Evolutionary conservation across 2,797 vertebrate genomes (phyloP).

Genomic region (Sebastes alutus): DNA sequence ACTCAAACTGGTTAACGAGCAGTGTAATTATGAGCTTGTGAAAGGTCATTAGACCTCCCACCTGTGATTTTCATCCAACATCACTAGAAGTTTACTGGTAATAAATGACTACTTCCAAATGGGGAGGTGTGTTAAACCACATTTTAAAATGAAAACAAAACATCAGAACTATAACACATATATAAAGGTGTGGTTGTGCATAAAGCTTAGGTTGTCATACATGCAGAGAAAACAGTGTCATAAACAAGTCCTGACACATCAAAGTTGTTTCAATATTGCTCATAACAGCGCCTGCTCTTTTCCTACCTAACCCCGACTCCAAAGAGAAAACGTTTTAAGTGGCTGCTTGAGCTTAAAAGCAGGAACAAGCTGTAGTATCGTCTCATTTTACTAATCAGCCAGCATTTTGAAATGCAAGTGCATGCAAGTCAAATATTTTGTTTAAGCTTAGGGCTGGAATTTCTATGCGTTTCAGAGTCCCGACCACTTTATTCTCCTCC

Average conservation of each 20-base stretch:
- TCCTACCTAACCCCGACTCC: neutral
- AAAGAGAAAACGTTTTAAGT: slow-evolving; percentile 1
- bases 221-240: neutral
- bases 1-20: slow-evolving; percentile 17
- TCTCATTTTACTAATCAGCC: slow-evolving; percentile 63
- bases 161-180: neutral
- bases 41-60: slow-evolving; percentile 12
- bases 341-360: slow-evolving; percentile 11
- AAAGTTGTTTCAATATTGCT: slow-evolving; percentile 2
- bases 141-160: neutral
- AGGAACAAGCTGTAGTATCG: slow-evolving; percentile 20
- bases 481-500: slow-evolving; percentile 20
- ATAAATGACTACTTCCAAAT: neutral
- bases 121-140: neutral
- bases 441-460: slow-evolving; percentile 57
- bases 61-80: neutral
- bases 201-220: neutral
- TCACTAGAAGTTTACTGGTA: neutral
- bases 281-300: neutral
- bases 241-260: slow-evolving; percentile 6
- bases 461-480: slow-evolving; percentile 54
- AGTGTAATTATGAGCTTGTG: slow-evolving; percentile 25
- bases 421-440: slow-evolving; percentile 67
- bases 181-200: neutral
- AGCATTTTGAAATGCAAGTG: slow-evolving; percentile 61